These are phyloP conservation scores for Ericerus pela DNA, from an alignment of 1,140 invertebrate species.

Conservation along the genomic window DNA sequence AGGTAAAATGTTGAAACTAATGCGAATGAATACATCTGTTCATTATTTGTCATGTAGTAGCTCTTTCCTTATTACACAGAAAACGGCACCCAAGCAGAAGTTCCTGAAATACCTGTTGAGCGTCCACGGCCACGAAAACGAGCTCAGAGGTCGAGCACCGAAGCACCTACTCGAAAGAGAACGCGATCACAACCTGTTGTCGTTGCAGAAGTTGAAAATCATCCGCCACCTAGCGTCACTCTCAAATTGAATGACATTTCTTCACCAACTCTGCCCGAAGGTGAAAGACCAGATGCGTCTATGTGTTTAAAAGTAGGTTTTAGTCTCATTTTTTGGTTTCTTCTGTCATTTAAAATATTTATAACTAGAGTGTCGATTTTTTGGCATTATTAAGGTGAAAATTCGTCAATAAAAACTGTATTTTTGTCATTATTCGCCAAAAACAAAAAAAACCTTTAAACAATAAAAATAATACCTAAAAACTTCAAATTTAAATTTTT, in stretches of 20 bases:
- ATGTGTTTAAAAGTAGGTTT: conserved; percentile 52
- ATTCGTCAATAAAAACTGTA: too few relatives aligned
- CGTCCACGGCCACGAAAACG: conserved; percentile 17
- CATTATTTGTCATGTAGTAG: too few relatives aligned
- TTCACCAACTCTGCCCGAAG: conserved; percentile 27
- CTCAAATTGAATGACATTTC: not conserved
- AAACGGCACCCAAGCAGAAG: not conserved
- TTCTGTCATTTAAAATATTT: too few relatives aligned
- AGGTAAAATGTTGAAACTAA: conserved; percentile 3
- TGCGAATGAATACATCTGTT: too few relatives aligned
- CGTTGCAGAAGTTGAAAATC: conserved; percentile 13
- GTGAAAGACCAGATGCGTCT: conserved; percentile 63
- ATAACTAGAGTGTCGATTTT: too few relatives aligned
- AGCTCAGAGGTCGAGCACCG: not conserved
- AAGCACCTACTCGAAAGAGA: conserved; percentile 7
- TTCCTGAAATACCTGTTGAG: not conserved
- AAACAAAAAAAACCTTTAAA: too few relatives aligned
- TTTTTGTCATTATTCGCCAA: too few relatives aligned
- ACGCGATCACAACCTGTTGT: conserved; percentile 1
- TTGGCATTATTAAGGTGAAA: too few relatives aligned
- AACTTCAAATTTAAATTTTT: too few relatives aligned
- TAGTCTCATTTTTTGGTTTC: too few relatives aligned
- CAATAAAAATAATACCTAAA: too few relatives aligned
- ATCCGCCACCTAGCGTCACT: not conserved
- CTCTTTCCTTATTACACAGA: too few relatives aligned